Evolutionary conservation across 2,888 invertebrate species (phyloP).

Genomic region (Adelognathus sp.): DNA sequence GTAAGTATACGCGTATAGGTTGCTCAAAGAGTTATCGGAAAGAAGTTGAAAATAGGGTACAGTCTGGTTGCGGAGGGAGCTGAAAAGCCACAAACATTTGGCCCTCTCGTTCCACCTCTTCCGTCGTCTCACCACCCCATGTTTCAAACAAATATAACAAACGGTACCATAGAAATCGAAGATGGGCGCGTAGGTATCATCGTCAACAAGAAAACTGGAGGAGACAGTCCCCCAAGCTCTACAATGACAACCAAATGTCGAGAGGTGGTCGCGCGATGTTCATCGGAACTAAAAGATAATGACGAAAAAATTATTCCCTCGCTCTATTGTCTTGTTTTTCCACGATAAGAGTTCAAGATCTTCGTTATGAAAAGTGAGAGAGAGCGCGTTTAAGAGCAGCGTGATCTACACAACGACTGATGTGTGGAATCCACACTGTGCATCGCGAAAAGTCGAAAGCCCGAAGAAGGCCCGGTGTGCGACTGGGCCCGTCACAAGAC

Average conservation of each 20-base stretch:
- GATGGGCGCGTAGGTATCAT: not conserved
- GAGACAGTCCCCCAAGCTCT: too few species aligned
- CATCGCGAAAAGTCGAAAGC: slow-evolving; percentile 57
- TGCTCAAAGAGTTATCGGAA: not conserved
- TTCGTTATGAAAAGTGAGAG: slow-evolving; percentile 23
- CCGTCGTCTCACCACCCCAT: not conserved
- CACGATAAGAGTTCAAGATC: slow-evolving; percentile 16
- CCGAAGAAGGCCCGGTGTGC: slow-evolving; percentile 44
- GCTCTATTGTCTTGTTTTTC: not conserved
- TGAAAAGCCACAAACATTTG: not conserved
- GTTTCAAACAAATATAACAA: slow-evolving; percentile 1
- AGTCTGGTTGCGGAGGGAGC: not conserved
- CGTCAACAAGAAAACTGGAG: slow-evolving; percentile 14
- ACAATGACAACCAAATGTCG: not conserved
- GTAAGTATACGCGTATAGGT: not conserved
- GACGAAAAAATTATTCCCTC: slow-evolving; percentile 18
- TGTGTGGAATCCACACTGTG: not conserved
- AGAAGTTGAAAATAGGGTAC: not conserved
- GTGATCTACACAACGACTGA: not conserved
- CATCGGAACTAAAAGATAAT: not conserved
- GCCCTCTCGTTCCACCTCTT: not conserved
- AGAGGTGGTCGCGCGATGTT: not conserved
- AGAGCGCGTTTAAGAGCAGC: slow-evolving; percentile 37
- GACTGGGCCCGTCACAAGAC: slow-evolving; percentile 39
- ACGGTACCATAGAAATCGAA: slow-evolving; percentile 4